These are phyloP conservation scores for Elanoides forficatus DNA, from an alignment of 2,113 vertebrate genomes.

Conservation along the genomic window DNA sequence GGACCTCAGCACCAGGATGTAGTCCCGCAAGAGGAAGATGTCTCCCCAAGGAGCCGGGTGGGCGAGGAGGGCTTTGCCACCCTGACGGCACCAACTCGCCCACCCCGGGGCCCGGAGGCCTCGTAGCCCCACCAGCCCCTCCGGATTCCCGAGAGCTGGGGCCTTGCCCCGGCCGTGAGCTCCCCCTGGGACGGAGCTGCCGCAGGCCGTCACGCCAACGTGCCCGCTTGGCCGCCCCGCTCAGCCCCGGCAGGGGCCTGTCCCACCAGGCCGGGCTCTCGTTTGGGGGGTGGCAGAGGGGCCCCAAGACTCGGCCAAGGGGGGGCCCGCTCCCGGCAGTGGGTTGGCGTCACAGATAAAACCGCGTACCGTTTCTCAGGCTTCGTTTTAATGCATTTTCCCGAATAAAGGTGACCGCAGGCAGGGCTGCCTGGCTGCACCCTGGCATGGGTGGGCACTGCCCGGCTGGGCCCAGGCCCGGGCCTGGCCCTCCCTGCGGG, in stretches of 20 bases:
- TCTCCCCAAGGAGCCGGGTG: accelerated
- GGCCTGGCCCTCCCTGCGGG: neutral
- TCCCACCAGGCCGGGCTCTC: accelerated
- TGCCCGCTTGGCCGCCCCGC: accelerated
- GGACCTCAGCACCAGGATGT: slow-evolving; percentile 12
- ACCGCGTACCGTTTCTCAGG: neutral
- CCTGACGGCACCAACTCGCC: neutral
- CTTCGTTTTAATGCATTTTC: neutral
- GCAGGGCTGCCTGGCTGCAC: accelerated
- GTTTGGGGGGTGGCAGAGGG: accelerated
- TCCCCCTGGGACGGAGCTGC: neutral
- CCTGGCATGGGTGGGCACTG: accelerated
- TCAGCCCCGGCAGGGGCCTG: accelerated
- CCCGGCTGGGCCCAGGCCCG: too few species aligned
- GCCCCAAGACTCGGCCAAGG: accelerated
- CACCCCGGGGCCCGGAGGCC: accelerated
- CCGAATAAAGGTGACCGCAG: neutral
- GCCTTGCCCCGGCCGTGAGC: accelerated
- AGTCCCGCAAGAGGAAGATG: neutral
- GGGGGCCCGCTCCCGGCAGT: accelerated
- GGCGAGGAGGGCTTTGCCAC: too few species aligned
- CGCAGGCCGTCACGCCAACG: accelerated
- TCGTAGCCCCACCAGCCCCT: neutral
- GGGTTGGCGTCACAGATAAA: neutral
- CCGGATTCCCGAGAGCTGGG: accelerated